Evolutionary conservation across 2,113 vertebrate genomes (phyloP).

Genomic region (Trochalopteron elliotii): DNA sequence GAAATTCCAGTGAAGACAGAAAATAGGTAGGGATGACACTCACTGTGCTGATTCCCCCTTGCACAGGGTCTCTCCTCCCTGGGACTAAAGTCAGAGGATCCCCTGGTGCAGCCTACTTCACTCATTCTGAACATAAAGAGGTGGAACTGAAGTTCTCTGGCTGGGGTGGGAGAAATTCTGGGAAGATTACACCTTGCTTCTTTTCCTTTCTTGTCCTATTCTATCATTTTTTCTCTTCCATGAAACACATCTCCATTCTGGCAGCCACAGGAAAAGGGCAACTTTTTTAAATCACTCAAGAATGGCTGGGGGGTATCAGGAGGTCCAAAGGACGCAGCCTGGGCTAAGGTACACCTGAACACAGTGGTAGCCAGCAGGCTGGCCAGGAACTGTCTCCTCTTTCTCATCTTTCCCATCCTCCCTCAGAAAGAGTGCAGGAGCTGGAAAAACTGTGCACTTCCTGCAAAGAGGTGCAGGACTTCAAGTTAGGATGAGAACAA

Average conservation of each 20-base stretch:
- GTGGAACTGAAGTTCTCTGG: not conserved
- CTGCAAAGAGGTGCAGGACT: not conserved
- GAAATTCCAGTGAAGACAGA: not conserved
- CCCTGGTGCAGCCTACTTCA: not conserved
- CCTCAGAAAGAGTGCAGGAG: not conserved
- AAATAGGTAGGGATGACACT: not conserved
- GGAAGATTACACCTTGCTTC: not conserved
- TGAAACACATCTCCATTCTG: not conserved
- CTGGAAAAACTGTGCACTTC: not conserved
- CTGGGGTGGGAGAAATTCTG: not conserved
- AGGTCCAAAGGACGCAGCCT: not conserved
- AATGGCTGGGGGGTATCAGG: not conserved
- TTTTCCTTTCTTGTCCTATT: not conserved
- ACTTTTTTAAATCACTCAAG: not conserved
- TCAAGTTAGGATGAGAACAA: not conserved
- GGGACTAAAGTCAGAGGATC: not conserved
- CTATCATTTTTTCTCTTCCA: not conserved
- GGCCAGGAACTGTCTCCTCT: not conserved
- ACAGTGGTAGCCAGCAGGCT: accelerated
- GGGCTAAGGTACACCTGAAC: not conserved
- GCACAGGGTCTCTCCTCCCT: not conserved
- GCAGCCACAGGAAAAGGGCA: not conserved
- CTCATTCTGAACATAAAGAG: not conserved
- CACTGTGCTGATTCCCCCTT: not conserved
- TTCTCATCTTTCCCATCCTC: not conserved